These are phyloP conservation scores for Ichneumoninae sp. DNA, from an alignment of 2,888 invertebrate genomes.

Conservation along the genomic window DNA sequence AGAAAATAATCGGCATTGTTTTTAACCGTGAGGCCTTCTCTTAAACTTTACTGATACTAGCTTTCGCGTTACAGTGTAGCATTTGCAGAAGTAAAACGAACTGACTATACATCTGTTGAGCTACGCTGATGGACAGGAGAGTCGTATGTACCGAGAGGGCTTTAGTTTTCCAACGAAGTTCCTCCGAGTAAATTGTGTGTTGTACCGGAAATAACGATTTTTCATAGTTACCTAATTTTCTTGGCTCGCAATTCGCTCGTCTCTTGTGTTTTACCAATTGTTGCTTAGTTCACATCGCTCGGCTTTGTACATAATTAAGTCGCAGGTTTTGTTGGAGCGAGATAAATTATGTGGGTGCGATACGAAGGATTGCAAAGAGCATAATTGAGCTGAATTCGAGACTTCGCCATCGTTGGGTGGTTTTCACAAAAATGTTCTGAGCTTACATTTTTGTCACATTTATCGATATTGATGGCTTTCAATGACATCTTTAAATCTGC, in stretches of 20 bases:
- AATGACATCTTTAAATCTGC: not conserved
- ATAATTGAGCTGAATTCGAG: not conserved
- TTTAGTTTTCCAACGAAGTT: not conserved
- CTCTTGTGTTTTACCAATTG: not conserved
- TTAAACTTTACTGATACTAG: not conserved
- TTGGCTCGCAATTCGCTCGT: not conserved
- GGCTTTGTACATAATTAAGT: slow-evolving; percentile 9
- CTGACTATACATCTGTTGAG: not conserved
- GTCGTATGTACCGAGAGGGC: not conserved
- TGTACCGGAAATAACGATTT: not conserved
- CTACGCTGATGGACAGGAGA: not conserved
- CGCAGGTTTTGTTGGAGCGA: not conserved
- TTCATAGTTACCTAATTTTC: slow-evolving; percentile 17
- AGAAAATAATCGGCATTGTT: not conserved
- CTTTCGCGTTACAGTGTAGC: not conserved
- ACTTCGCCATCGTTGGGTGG: too few species aligned
- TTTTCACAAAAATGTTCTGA: too few species aligned
- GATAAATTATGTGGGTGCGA: not conserved
- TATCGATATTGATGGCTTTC: not conserved
- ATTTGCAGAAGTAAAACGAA: not conserved
- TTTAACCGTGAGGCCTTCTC: not conserved
- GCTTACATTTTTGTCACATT: too few species aligned
- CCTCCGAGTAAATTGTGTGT: not conserved
- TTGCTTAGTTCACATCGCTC: not conserved
- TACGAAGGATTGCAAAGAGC: not conserved